Base-by-base conservation (phyloP, 2,888 invertebrate genomes). In the Ectobius pallidus region DNA sequence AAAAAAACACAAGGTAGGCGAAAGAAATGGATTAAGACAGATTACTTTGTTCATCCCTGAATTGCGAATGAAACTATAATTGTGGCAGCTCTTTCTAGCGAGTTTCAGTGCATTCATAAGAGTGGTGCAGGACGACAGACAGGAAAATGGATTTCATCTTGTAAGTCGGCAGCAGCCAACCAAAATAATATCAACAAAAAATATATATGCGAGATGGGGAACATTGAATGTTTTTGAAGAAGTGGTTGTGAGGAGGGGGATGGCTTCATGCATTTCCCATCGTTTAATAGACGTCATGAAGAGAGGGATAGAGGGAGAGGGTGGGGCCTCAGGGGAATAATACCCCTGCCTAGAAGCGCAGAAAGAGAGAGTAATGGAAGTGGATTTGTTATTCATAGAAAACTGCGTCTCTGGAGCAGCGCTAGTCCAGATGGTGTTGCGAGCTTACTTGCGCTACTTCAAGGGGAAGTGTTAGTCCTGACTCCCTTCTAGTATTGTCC, bases 381-480 rank as follows among this genome's bases (percentile, higher is more conserved):
- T 44, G 62, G 27, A 58, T 72, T 72, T 72, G 69, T 69, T 72
- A 72, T 72, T 72, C 72, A 72, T 72, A 72, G 68, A 69, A 72
- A 72, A 68, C 18, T 27, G 25, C 9, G 42, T 52, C 27, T 25
- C 52, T 52, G 6, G 46, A 9, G 46, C 46, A 46, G 20, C n/a
- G n/a, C n/a, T 20, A 46, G 46, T 46, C 46, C 46, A 46, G 18
- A 46, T 46, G 46, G 18, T 18, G 46, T 46, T 46, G 18, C 9
- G 11, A 9, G 7, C 46, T 46, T 18, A 6, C n/a, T 2, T 44
- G 9, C 20, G 18, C 18, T 46, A 2, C 9, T 46, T 46, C 46
- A 46, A 46, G 46, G 18, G 18, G 46, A 46, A 46, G 3, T 46
- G 3, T 46, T 18, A 46, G 18, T 18, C n/a, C 20, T 46, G n/a